These are phyloP conservation scores for Acleris cristana DNA, from an alignment of 2,888 invertebrate species.

Conservation along the genomic window DNA sequence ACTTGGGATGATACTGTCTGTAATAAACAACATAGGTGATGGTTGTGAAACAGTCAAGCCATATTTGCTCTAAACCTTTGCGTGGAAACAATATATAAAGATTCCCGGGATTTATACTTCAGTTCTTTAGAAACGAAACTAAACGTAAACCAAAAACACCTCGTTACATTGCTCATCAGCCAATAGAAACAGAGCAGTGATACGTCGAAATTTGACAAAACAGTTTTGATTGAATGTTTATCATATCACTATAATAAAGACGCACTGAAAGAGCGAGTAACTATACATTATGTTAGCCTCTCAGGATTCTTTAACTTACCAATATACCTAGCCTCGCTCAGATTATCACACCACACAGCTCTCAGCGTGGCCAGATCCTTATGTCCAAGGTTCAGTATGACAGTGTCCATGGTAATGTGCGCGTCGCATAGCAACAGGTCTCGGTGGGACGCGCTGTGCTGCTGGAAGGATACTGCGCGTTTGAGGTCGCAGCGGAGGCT, in stretches of 20 bases:
- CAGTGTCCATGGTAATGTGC: constrained; percentile 86
- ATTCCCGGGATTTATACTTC: too few species aligned
- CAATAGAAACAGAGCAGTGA: too few species aligned
- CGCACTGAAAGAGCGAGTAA: neutral
- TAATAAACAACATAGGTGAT: neutral
- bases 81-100: too few species aligned
- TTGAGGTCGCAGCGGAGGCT: constrained; percentile 89
- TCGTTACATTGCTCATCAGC: too few species aligned
- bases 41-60: neutral
- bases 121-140: too few species aligned
- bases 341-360: constrained; percentile 88
- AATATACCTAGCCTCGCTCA: constrained; percentile 84
- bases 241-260: too few species aligned
- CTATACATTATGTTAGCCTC: too few species aligned
- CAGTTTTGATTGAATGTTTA: too few species aligned
- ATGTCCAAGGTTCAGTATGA: constrained; percentile 88
- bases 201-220: too few species aligned
- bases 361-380: constrained; percentile 89
- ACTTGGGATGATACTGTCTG: constrained; percentile 65
- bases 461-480: constrained; percentile 72
- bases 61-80: too few species aligned
- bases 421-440: constrained; percentile 84
- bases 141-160: too few species aligned
- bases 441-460: constrained; percentile 52
- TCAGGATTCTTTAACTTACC: constrained; percentile 54